Conservation (phyloP, 2,888 invertebrate genomes). For the Elmis aenea region DNA sequence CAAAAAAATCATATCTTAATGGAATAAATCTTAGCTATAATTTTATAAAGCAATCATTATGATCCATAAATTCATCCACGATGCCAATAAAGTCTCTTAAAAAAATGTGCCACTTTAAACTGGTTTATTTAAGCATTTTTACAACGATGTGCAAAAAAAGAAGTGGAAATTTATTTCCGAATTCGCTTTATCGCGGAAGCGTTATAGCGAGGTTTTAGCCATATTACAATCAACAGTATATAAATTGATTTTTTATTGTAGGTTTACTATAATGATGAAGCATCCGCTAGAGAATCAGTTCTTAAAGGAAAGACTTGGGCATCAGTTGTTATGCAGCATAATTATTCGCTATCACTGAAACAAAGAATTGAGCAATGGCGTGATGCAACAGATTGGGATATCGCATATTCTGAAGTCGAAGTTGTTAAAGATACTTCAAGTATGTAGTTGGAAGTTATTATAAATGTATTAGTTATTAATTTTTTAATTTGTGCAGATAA, state of each 20-base stretch:
- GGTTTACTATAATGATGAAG: conserved; percentile 44
- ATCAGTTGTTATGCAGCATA: conserved; percentile 65
- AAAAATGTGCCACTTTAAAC: too few species aligned
- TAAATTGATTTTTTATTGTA: conserved; percentile 40
- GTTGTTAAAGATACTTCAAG: conserved; percentile 82
- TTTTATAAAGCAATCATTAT: too few species aligned
- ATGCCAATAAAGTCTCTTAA: too few species aligned
- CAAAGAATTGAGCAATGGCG: conserved; percentile 47
- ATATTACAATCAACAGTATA: too few species aligned
- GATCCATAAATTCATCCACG: too few species aligned
- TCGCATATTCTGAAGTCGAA: conserved; percentile 61
- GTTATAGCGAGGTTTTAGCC: too few species aligned
- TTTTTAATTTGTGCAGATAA: conserved; percentile 61
- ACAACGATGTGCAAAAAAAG: too few species aligned
- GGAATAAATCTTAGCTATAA: too few species aligned
- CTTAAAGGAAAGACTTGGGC: conserved; percentile 70
- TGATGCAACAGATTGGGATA: conserved; percentile 54
- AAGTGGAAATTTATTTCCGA: too few species aligned
- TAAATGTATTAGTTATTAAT: not conserved
- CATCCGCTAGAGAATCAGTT: conserved; percentile 63
- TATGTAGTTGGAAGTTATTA: conserved; percentile 44
- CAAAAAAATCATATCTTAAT: too few species aligned
- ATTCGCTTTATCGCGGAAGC: too few species aligned
- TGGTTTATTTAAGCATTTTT: too few species aligned
- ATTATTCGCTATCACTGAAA: conserved; percentile 69